Evolutionary conservation across 2,888 invertebrate genomes (phyloP).

Genomic region (Xanthia togata): DNA sequence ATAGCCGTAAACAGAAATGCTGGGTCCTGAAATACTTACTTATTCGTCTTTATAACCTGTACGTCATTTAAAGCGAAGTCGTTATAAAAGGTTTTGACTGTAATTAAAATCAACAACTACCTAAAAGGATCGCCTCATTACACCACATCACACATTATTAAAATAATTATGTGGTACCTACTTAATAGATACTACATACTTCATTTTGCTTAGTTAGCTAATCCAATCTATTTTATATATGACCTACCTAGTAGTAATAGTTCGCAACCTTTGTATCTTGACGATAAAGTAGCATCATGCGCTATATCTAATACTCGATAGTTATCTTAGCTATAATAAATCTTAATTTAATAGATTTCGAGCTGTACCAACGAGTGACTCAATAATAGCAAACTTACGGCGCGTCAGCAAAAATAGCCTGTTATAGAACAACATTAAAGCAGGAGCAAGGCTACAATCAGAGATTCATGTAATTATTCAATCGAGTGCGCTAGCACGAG

Average conservation of each 20-base stretch:
- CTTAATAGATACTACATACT: neutral
- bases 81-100: too few relatives aligned
- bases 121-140: slow-evolving; percentile 1
- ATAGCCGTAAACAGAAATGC: too few relatives aligned
- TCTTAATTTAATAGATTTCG: slow-evolving; percentile 5
- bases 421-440: slow-evolving; percentile 64
- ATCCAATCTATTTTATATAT: slow-evolving; percentile 33
- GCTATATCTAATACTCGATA: slow-evolving; percentile 17
- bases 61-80: too few relatives aligned
- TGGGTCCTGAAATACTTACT: too few relatives aligned
- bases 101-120: slow-evolving; percentile 2
- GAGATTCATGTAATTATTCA: slow-evolving; percentile 86
- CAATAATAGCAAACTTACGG: slow-evolving; percentile 14
- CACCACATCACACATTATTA: too few relatives aligned
- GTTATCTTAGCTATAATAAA: slow-evolving; percentile 2
- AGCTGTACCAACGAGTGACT: slow-evolving; percentile 29
- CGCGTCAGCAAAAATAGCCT: slow-evolving; percentile 45
- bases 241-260: slow-evolving; percentile 43
- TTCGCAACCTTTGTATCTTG: slow-evolving; percentile 48
- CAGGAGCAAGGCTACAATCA: slow-evolving; percentile 81
- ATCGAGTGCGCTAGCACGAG: slow-evolving; percentile 85
- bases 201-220: slow-evolving; percentile 23
- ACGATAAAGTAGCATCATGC: slow-evolving; percentile 33
- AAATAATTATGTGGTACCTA: neutral
- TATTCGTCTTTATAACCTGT: too few relatives aligned